These are phyloP conservation scores for Cynodonichthys magdalenae DNA, from an alignment of 2,797 vertebrate species.

Conservation along the genomic window DNA sequence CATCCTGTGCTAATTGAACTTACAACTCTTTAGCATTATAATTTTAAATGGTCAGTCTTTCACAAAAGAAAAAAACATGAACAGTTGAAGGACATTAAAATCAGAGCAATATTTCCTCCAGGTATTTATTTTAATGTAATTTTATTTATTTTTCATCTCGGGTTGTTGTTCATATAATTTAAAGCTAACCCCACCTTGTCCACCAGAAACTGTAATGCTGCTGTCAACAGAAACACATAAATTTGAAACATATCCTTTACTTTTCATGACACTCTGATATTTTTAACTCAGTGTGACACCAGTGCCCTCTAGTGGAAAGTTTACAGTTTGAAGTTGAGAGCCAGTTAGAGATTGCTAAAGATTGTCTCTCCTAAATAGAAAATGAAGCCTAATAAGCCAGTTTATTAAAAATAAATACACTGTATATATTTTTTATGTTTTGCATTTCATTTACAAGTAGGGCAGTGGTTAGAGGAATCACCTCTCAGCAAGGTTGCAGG, in stretches of 20 bases:
- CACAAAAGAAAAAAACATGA: neutral
- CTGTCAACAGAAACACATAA: slow-evolving; percentile 9
- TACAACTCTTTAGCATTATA: too few relatives aligned
- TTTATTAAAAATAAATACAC: too few relatives aligned
- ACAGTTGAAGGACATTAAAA: neutral
- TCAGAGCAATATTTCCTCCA: neutral
- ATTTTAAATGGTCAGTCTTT: neutral
- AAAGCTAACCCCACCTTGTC: slow-evolving; percentile 37
- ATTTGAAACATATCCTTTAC: slow-evolving; percentile 40
- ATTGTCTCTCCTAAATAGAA: neutral
- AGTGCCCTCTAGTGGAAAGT: slow-evolving; percentile 74
- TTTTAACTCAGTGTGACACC: slow-evolving; percentile 39
- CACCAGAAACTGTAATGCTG: slow-evolving; percentile 33
- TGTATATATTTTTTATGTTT: too few relatives aligned
- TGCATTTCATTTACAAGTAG: neutral
- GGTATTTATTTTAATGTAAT: slow-evolving; percentile 21
- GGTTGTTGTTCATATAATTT: slow-evolving; percentile 42
- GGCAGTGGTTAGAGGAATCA: too few relatives aligned
- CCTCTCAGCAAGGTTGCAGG: too few relatives aligned
- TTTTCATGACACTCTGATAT: slow-evolving; percentile 38
- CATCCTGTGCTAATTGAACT: too few relatives aligned
- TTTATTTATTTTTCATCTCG: slow-evolving; percentile 41
- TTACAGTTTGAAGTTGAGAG: neutral
- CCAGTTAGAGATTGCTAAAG: neutral
- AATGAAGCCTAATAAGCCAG: too few relatives aligned